These are phyloP conservation scores for Pyrrhia umbra DNA, from an alignment of 2,888 invertebrate species.

Conservation along the genomic window DNA sequence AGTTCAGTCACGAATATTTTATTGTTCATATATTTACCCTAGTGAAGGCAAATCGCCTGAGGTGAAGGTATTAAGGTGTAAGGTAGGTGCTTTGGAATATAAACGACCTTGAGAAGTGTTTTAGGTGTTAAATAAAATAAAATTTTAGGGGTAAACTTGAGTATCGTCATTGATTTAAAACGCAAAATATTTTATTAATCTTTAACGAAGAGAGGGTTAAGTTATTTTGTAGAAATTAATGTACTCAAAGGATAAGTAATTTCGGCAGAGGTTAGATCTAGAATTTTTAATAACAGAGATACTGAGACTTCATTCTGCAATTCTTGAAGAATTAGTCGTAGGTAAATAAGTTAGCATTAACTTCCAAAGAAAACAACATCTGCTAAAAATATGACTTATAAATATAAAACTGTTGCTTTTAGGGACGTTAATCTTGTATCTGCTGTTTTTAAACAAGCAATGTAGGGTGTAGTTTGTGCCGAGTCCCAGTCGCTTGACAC, in stretches of 20 bases:
- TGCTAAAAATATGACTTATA: too few relatives aligned
- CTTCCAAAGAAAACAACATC: too few relatives aligned
- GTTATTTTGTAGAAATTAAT: neutral
- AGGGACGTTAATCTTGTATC: too few relatives aligned
- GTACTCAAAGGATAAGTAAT: neutral
- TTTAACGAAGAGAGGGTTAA: neutral
- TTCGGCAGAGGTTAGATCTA: neutral
- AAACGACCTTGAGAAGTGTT: neutral
- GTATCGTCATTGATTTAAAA: neutral
- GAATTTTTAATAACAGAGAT: neutral
- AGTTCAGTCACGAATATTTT: constrained; percentile 2
- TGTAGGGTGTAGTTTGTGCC: neutral
- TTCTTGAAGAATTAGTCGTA: neutral
- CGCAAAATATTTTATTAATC: neutral
- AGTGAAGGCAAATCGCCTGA: neutral
- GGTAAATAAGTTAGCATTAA: too few relatives aligned
- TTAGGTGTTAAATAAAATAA: neutral
- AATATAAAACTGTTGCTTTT: too few relatives aligned
- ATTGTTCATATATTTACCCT: constrained; percentile 1
- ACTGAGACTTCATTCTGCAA: neutral
- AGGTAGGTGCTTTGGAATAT: neutral
- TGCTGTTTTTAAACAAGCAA: too few relatives aligned
- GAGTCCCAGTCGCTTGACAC: neutral
- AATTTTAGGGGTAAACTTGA: neutral
- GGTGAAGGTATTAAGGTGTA: neutral